Conservation (phyloP, 2,888 invertebrate species). For the Odontocerum albicorne region DNA sequence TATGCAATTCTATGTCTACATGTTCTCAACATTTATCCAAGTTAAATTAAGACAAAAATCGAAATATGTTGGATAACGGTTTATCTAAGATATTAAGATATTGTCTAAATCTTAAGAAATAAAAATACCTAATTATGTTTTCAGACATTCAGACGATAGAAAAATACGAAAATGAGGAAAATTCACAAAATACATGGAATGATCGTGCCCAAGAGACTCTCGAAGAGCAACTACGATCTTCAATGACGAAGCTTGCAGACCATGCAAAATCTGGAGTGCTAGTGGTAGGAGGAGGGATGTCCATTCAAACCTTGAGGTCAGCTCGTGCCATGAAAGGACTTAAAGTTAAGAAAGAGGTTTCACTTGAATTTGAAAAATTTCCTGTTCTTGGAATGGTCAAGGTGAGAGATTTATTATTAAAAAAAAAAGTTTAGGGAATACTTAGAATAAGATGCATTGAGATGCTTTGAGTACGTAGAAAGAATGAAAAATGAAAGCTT, state of each 20-base stretch:
- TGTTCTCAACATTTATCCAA: no score
- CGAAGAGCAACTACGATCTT: background rate
- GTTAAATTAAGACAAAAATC: no score
- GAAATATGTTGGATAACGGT: no score
- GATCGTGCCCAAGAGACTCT: slow-evolving; percentile 13
- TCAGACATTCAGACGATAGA: slow-evolving; percentile 10
- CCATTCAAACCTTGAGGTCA: slow-evolving; percentile 71
- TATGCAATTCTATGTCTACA: no score
- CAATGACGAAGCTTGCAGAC: background rate
- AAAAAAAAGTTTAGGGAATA: no score
- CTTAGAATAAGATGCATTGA: no score
- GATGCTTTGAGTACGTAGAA: no score
- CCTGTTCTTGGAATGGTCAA: slow-evolving; percentile 68
- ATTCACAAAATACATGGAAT: slow-evolving; percentile 8
- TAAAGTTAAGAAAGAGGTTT: slow-evolving; percentile 63
- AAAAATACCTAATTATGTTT: no score
- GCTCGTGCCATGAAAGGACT: slow-evolving; percentile 70
- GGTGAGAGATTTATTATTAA: no score
- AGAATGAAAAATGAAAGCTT: no score
- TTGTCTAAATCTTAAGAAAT: no score
- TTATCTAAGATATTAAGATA: no score
- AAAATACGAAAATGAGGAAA: slow-evolving; percentile 9
- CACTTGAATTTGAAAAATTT: slow-evolving; percentile 68
- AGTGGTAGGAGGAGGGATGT: slow-evolving; percentile 81
- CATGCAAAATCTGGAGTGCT: slow-evolving; percentile 53